Evolutionary conservation across 2,888 invertebrate species (phyloP), one percentile per base, ranked within the genome.

Genomic region (Rhagophthalmus giganteus): DNA sequence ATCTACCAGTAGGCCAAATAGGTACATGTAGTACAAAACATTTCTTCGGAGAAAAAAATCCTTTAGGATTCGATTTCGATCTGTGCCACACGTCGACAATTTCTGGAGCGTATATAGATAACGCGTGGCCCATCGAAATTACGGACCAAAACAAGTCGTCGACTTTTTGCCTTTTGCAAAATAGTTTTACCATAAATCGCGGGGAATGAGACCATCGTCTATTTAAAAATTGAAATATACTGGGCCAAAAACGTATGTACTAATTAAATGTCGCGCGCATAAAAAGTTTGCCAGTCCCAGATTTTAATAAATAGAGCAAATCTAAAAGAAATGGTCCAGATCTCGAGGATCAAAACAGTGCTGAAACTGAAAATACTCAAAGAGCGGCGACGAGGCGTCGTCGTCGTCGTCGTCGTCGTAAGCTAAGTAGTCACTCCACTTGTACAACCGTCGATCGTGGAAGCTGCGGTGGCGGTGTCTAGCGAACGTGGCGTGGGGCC

Each of bases 381-480:
- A 42, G 13, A 16, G 20, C 14, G 37, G 33, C 42, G 41, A 10
- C 40, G 38, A 16, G 15, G 47, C 31, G 39, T 32, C 13, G 49
- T 32, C 38, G 33, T 26, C 44, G 38, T 37, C 37, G 45, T 27
- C 10, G 11, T 20, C 9, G 28, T 37, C 15, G 15, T 2, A 24
- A 46, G 42, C 9, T 20, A 40, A 40, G 34, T 48, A 48, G 34
- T 48, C 39, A 45, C 38, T 34, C 37, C 14, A 30, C 33, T 44
- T 39, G 50, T 51, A 39, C 46, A 46, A 46, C 24, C 25, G 37
- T 26, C 34, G 42, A 26, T 26, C 16, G 35, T 49, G 11, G 39
- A 45, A 47, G 48, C 48, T 54, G 57, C 60, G 59, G 61, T 57
- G 57, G 58, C 60, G 63, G 54, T 59, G 67, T 67, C 68, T 63